A percentile compares a stretch with the other conserved stretches of the same genome.
Evolutionary conservation across 1,140 invertebrate species (phyloP).

Genomic region (Brachionus calyciflorus): DNA sequence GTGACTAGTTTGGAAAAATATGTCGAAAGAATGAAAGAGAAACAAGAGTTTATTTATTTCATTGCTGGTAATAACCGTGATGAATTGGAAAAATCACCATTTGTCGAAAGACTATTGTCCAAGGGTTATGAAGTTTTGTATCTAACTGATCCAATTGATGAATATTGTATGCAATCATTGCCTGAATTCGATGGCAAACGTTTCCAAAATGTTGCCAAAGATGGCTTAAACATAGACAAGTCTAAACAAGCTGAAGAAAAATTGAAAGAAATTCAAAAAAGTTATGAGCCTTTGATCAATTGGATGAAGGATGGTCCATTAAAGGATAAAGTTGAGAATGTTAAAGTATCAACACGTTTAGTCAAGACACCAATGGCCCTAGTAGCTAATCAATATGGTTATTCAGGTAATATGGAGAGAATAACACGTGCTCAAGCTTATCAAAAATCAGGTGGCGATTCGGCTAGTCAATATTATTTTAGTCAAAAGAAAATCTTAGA

Average conservation of each 20-base stretch:
- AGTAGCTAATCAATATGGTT: slow-evolving; percentile 89
- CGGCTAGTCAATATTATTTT: slow-evolving; percentile 79
- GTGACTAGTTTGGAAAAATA: slow-evolving; percentile 81
- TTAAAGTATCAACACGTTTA: slow-evolving; percentile 81
- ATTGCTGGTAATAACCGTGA: slow-evolving; percentile 73
- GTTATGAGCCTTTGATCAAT: slow-evolving; percentile 83
- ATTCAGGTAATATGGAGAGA: slow-evolving; percentile 99
- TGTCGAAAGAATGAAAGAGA: slow-evolving; percentile 91
- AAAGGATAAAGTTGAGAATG: slow-evolving; percentile 78
- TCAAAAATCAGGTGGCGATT: slow-evolving; percentile 88
- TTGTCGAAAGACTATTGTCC: slow-evolving; percentile 85
- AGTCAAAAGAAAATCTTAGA: slow-evolving; percentile 96
- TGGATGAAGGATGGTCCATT: slow-evolving; percentile 84
- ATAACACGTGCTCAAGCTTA: slow-evolving; percentile 92
- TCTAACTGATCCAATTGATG: slow-evolving; percentile 92
- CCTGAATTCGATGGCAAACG: slow-evolving; percentile 99
- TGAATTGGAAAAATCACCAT: slow-evolving; percentile 81
- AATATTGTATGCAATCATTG: slow-evolving; percentile 90
- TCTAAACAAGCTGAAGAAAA: slow-evolving; percentile 77
- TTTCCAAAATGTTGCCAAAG: slow-evolving; percentile 99
- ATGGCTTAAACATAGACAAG: slow-evolving; percentile 80
- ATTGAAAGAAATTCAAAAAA: slow-evolving; percentile 73
- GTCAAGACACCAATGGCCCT: slow-evolving; percentile 89
- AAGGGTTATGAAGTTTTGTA: slow-evolving; percentile 93
- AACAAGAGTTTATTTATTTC: slow-evolving; percentile 92